phyloP scores from a whole-genome alignment of 2,888 invertebrate species.

The Conchocele bisecta region DNA sequence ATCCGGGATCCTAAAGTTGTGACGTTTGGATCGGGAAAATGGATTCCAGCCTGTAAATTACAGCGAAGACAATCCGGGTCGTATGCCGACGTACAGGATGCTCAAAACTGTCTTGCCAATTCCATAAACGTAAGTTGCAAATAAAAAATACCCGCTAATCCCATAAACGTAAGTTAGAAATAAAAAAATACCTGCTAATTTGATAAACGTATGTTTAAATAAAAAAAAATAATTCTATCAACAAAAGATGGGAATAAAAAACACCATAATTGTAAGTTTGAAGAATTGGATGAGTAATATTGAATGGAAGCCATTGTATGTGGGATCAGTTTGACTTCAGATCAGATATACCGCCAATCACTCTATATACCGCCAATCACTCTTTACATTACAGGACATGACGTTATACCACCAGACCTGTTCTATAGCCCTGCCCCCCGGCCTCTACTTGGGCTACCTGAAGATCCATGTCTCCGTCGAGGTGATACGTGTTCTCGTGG shows the following conservation, averaged over 20 bases:
- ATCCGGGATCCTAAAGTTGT: conserved; percentile 92
- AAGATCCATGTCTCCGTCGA: conserved; percentile 98
- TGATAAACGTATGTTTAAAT: conserved; percentile 87
- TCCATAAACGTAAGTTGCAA: conserved; percentile 90
- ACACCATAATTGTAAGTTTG: too few species aligned
- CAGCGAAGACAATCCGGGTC: conserved; percentile 87
- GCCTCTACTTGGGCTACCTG: conserved; percentile 97
- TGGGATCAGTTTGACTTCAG: too few species aligned
- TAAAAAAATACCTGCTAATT: conserved; percentile 83
- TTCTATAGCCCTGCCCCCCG: conserved; percentile 91
- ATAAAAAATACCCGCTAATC: conserved; percentile 84
- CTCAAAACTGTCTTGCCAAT: conserved; percentile 83
- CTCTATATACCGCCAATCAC: neutral
- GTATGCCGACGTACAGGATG: conserved; percentile 81
- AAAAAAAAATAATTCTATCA: neutral
- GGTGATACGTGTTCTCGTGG: conserved; percentile 95
- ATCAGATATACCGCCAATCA: too few species aligned
- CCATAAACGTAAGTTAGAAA: conserved; percentile 89
- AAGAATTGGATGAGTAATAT: too few species aligned
- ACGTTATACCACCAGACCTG: conserved; percentile 90
- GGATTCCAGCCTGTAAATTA: conserved; percentile 94
- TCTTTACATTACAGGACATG: conserved; percentile 84
- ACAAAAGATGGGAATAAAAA: neutral
- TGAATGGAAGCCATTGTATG: too few species aligned
- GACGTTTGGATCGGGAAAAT: conserved; percentile 90